Base-by-base conservation (phyloP, 1,140 invertebrate genomes). In the Formica exsecta region DNA sequence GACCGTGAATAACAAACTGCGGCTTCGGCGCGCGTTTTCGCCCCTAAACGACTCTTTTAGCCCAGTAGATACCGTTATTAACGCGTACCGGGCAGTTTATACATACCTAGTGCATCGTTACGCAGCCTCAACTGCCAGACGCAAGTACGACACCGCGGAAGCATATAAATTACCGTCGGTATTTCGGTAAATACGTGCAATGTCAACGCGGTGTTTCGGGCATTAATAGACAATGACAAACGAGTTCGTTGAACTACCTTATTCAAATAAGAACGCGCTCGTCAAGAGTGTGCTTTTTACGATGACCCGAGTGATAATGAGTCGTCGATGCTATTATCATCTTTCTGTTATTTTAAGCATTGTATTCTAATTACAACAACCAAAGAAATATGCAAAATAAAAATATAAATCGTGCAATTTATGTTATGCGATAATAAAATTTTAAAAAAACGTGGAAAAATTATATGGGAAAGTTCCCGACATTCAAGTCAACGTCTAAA, bases 41-140 rank as follows among this genome's bases (percentile, higher is more conserved):
- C 68, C 54, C 79, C 57, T 83, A 83, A 83, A 83, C 79, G 79
- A 83, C 79, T 83, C 79, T 83, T 74, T 83, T 83, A 74, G 57
- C 66, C 79, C 32, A 73, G 79, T 83, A 83, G 68, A 83, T 83
- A 62, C 79, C 71, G 54, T 59, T 74, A 83, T 83, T 83, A 83
- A 74, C 68, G 77, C 77, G 59, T 22, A 32, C 41, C 68, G 54
- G 54, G 25, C 79, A 74, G 54, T 83, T 83, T 83, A 83, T 83
- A 74, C 8, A 83, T 54, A 83, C 54, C 54, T 74, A 80, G 68
- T 59, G 65, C 64, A 80, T 71, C 77, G 77, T 80, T 80, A 80
- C 38, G 65, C 77, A 66, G 62, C 36, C 68, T n/a, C 79, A 54
- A 41, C 51, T 81, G 79, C 38, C 79, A 73, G 79, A 61, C 68